Evolutionary conservation across 2,797 vertebrate genomes (phyloP), one percentile per base, ranked within the genome.

Genomic region (Holocentrus rufus): DNA sequence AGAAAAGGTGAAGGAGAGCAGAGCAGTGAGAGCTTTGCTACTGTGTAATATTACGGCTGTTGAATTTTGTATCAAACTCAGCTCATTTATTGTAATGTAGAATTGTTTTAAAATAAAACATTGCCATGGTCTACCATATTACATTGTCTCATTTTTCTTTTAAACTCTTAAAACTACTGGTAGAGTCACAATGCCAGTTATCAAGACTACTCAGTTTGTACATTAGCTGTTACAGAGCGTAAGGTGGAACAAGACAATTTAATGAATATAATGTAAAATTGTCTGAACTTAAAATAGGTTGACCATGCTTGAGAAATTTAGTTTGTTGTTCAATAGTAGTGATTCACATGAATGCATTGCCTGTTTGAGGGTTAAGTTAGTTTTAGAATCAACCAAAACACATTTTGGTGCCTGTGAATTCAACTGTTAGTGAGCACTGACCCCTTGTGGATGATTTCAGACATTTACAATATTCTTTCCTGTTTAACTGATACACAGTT

Each of bases 21-120:
- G 61, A 62, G 61, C 66, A 17, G 65, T 1, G 7, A 69, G 13
- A 50, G 36, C 25, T 77, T 50, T 60, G 65, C 78, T 76, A 61
- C 64, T 76, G 74, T 80, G 61, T 72, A 31, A 73, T 31, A 10
- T 85, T 66, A 59, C 50, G 25, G 50, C 53, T 72, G 64, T 83
- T 76, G 65, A 52, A 77, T 79, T 87, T 83, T 79, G 54, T 81
- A 75, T 79, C n/a, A 65, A 61, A 56, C 68, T 68, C 42, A 70
- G 53, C 50, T 59, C 55, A 73, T 79, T 81, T 70, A 68, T 90
- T 89, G 82, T 84, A 87, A 82, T 83, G 80, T 83, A 82, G 71
- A 74, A 77, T 65, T 81, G 53, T 89, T 91, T 92, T 87, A 79
- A 93, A 92, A 92, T 91, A 93, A 93, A 93, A 71, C 76, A 65